These are phyloP conservation scores for Pungitius pungitius DNA, from an alignment of 2,113 vertebrate species.

Conservation along the genomic window DNA sequence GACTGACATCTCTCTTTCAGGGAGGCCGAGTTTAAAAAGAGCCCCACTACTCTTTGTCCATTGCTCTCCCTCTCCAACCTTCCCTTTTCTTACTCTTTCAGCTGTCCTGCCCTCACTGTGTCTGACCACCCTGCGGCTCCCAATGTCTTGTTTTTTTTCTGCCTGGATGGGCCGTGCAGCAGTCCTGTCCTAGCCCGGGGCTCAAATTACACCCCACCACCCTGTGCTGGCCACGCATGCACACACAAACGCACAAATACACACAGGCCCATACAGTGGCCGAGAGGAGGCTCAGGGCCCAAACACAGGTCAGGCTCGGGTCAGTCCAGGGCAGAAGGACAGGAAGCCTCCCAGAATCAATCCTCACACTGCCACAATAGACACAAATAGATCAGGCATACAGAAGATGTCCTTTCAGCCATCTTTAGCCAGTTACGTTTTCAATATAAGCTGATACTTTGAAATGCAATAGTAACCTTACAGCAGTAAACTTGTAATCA, in stretches of 20 bases:
- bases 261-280: conserved; percentile 43
- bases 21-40: conserved; percentile 72
- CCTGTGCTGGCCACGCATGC: conserved; percentile 32
- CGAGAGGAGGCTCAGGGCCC: conserved; percentile 47
- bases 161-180: conserved; percentile 66
- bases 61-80: conserved; percentile 43
- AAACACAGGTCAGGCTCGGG: conserved; percentile 58
- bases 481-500: not conserved
- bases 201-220: conserved; percentile 66
- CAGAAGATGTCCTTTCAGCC: conserved; percentile 14
- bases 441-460: not conserved
- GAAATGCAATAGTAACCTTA: not conserved
- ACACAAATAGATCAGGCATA: conserved; percentile 11
- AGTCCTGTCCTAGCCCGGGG: conserved; percentile 65
- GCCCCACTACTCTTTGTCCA: conserved; percentile 62
- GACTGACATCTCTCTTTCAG: conserved; percentile 78
- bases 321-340: conserved; percentile 57
- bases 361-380: conserved; percentile 4
- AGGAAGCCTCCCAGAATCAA: conserved; percentile 31
- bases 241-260: conserved; percentile 36
- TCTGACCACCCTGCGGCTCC: conserved; percentile 58
- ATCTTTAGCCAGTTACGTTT: not conserved
- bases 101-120: conserved; percentile 35
- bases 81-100: conserved; percentile 46
- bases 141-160: conserved; percentile 73